Conservation (phyloP, 1,140 invertebrate genomes). For the Meteorus sp. region DNA sequence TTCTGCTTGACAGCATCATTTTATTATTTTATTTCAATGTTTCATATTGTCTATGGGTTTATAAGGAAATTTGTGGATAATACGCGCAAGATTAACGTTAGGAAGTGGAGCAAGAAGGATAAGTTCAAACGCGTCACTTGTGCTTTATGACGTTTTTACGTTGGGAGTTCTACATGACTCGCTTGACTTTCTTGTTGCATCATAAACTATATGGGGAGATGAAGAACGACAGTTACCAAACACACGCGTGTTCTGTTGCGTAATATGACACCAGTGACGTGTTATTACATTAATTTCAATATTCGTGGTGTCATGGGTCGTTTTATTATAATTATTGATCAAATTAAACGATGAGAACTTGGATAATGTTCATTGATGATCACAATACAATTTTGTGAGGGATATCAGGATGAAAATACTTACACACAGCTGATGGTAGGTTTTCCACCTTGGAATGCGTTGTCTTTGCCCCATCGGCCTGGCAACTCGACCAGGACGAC, state of each 20-base stretch:
- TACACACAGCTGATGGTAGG: conserved; percentile 49
- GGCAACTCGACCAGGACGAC: conserved; percentile 55
- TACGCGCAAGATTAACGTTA: no score
- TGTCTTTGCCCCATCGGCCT: conserved; percentile 56
- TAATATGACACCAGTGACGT: conserved; percentile 32
- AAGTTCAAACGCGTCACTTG: conserved; percentile 32
- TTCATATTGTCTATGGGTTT: no score
- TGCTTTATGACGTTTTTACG: conserved; percentile 46
- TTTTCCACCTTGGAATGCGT: conserved; percentile 50
- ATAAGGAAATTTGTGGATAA: no score
- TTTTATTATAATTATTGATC: neutral
- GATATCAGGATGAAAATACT: conserved; percentile 42
- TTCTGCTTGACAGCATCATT: no score
- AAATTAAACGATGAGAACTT: neutral
- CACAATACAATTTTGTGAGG: no score
- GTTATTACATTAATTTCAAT: conserved; percentile 54
- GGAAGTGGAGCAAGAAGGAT: neutral
- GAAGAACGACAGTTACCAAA: conserved; percentile 41
- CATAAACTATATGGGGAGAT: no score
- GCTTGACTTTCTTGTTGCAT: conserved; percentile 15
- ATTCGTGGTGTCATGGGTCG: conserved; percentile 35
- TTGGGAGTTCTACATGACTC: conserved; percentile 8
- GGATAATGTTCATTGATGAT: neutral
- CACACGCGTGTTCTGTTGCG: neutral
- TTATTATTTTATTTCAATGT: no score